These are phyloP conservation scores for Colistium nudipinnis DNA, from an alignment of 2,113 vertebrate genomes.

Conservation along the genomic window DNA sequence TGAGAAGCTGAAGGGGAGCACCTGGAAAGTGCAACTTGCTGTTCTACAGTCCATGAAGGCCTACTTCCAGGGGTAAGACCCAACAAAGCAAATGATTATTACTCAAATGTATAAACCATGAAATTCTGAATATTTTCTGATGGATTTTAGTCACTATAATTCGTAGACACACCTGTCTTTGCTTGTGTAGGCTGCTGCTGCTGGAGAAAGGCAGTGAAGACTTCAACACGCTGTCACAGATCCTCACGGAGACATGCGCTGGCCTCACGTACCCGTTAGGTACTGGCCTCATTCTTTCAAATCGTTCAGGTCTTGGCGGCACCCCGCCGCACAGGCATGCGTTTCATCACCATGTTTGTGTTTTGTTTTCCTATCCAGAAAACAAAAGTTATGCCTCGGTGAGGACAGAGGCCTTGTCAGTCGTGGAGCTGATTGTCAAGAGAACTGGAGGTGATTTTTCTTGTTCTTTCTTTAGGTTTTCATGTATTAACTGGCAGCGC, in stretches of 20 bases:
- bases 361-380: conserved; percentile 79
- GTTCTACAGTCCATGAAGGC: conserved; percentile 93
- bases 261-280: conserved; percentile 90
- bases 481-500: no score
- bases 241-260: conserved; percentile 90
- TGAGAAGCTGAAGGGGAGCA: conserved; percentile 91
- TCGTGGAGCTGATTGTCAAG: conserved; percentile 91
- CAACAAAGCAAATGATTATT: no score
- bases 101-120: no score
- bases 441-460: conserved; percentile 87
- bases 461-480: no score
- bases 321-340: rapidly evolving
- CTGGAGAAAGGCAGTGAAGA: conserved; percentile 87
- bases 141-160: no score
- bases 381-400: conserved; percentile 97
- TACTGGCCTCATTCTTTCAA: background rate
- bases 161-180: background rate
- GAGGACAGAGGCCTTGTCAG: conserved; percentile 93
- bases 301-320: background rate
- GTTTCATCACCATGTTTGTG: background rate
- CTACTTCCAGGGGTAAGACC: conserved; percentile 89
- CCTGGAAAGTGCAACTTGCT: conserved; percentile 93
- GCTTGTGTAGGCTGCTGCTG: conserved; percentile 86
- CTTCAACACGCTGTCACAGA: conserved; percentile 83
- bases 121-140: no score